These are phyloP conservation scores for Tachina grossa DNA, from an alignment of 2,888 invertebrate genomes.

Conservation along the genomic window DNA sequence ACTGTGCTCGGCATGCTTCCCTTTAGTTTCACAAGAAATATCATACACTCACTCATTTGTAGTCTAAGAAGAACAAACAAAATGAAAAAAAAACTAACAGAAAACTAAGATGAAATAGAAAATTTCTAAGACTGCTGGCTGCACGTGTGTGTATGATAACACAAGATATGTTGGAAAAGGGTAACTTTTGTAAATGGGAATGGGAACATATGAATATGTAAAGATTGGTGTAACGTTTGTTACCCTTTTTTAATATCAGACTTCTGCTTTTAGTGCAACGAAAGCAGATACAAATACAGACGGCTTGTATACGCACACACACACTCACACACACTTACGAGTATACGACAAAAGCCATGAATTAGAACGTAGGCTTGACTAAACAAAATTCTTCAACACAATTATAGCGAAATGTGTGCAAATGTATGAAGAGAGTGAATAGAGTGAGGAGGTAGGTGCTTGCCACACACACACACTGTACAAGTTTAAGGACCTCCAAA, in stretches of 20 bases:
- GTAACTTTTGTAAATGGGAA: conserved; percentile 22
- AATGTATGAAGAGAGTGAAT: not conserved
- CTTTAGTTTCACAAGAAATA: conserved; percentile 24
- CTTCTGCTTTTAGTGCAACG: not conserved
- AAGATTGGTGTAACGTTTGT: conserved; percentile 29
- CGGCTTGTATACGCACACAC: not conserved
- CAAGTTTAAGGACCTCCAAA: conserved; percentile 53
- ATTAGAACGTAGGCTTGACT: conserved; percentile 55
- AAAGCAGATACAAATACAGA: not conserved
- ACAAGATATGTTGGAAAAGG: conserved; percentile 21
- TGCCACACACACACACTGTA: not conserved
- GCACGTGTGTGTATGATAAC: not conserved
- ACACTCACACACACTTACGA: not conserved
- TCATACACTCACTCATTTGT: not conserved
- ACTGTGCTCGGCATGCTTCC: not conserved
- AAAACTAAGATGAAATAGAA: conserved; percentile 59
- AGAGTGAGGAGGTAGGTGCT: not conserved
- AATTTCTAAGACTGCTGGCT: conserved; percentile 24
- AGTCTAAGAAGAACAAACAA: not conserved
- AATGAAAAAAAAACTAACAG: not conserved
- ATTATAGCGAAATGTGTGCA: conserved; percentile 18
- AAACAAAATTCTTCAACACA: conserved; percentile 47
- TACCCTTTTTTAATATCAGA: conserved; percentile 52
- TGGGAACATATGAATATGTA: conserved; percentile 19
- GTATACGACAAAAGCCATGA: conserved; percentile 57